Evolutionary conservation across 2,113 vertebrate genomes (phyloP), one percentile per base, ranked within the genome.

Genomic region (Gasterosteus nipponicus): DNA sequence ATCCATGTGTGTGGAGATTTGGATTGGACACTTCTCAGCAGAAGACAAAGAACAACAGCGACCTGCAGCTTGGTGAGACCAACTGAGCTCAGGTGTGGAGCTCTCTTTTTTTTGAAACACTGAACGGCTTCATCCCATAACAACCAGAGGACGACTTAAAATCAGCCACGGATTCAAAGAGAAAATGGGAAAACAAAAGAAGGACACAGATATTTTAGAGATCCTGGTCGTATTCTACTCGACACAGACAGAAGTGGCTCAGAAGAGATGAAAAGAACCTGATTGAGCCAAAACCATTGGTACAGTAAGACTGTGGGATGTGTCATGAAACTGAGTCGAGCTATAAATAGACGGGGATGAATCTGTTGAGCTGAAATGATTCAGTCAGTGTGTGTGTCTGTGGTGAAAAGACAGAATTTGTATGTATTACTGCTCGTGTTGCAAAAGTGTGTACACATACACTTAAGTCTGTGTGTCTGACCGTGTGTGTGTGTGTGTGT

Each of bases 291-390:
- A 83, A 88, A 74, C 77, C 73, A 46, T 16, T 56, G 73, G 73
- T 80, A 87, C 75, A 86, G 77, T 64, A 19, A 60, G 69, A 75
- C 69, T 62, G 70, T 81, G 69, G 67, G 77, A 84, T 82, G 80
- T 86, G 86, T 90, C 87, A 87, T 75, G 75, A 76, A 87, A 84
- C 68, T 66, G 74, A 78, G 77, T 39, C 15, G 10, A 60, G 79
- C 87, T 93, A 92, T 86, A 91, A 90, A 91, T 92, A 92, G 81
- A 67, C 26, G n/a, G 44, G 80, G 74, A 89, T 90, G 84, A 87
- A 89, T 89, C 89, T 77, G 69, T 79, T n/a, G 56, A 67, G 72
- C 59, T 77, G 76, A 87, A 89, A 89, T 87, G 83, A 90, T 87
- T 87, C 84, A 82, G 78, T 87, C 61, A 41, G 65, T 80, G 65